Conservation (phyloP, 2,888 invertebrate species). For the Microdon myrmicae region DNA sequence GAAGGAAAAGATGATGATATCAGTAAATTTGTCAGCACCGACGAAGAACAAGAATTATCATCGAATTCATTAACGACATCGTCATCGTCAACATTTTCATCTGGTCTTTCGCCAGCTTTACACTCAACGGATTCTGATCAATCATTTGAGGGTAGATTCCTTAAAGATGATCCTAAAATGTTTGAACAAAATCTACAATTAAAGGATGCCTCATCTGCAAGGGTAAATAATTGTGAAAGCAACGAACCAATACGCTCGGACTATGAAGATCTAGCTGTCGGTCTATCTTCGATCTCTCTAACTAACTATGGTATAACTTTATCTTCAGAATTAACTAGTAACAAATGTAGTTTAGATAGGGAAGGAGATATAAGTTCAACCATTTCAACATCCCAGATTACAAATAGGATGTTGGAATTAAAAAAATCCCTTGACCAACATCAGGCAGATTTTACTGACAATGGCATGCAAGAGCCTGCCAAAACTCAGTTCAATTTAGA, state of each 20-base stretch:
- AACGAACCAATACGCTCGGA: conserved; percentile 9
- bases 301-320: conserved; percentile 54
- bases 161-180: neutral
- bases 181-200: neutral
- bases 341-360: conserved; percentile 37
- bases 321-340: conserved; percentile 21
- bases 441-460: neutral
- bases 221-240: conserved; percentile 8
- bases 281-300: conserved; percentile 64
- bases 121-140: conserved; percentile 58
- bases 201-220: neutral
- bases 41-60: conserved; percentile 47
- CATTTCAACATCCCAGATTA: conserved; percentile 26
- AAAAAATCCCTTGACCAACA: conserved; percentile 1
- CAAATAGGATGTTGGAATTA: conserved; percentile 7
- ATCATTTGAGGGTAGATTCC: conserved; percentile 14
- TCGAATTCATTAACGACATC: conserved; percentile 65
- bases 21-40: conserved; percentile 56
- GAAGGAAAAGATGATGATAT: conserved; percentile 55
- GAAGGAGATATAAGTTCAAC: conserved; percentile 49
- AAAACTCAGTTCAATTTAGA: neutral
- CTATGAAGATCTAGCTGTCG: conserved; percentile 61
- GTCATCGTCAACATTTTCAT: conserved; percentile 66
- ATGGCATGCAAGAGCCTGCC: neutral
- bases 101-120: conserved; percentile 63